Evolutionary conservation across 2,797 vertebrate genomes (phyloP).

Genomic region (Malacoctenus gilli): DNA sequence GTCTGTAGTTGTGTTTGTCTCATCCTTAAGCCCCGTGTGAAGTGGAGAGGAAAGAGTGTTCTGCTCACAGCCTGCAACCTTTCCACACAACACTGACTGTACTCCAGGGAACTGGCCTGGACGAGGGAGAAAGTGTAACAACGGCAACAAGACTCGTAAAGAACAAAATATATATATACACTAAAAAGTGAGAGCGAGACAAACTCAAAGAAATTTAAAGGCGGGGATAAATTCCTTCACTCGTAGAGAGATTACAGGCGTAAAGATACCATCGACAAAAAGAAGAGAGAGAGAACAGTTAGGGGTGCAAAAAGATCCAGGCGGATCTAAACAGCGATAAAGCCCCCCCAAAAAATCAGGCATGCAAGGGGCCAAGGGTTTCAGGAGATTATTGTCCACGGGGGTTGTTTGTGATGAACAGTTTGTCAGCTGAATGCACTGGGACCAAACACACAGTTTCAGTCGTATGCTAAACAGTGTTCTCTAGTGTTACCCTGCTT

Average conservation of each 20-base stretch:
- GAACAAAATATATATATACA: conserved; percentile 20
- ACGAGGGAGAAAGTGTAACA: conserved; percentile 36
- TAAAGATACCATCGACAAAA: conserved; percentile 15
- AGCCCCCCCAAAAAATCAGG: conserved; percentile 3
- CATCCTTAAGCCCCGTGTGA: conserved; percentile 67
- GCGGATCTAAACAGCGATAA: conserved; percentile 19
- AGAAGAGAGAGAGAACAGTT: neutral
- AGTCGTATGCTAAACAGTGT: neutral
- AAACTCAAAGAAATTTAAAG: conserved; percentile 39
- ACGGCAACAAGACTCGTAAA: conserved; percentile 28
- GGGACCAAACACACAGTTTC: neutral
- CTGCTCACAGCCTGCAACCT: conserved; percentile 51
- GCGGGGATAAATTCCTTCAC: conserved; percentile 31
- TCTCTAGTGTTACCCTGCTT: neutral
- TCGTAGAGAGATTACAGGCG: conserved; percentile 23
- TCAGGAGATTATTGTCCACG: conserved; percentile 7
- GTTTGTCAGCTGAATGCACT: conserved; percentile 14
- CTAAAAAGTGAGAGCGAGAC: conserved; percentile 25
- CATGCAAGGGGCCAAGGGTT: neutral
- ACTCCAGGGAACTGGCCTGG: conserved; percentile 56
- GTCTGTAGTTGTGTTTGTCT: conserved; percentile 69
- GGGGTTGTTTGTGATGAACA: conserved; percentile 24
- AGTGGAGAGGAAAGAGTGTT: conserved; percentile 73
- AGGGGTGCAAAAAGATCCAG: neutral
- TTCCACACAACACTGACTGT: conserved; percentile 46